Conservation (phyloP, 2,113 vertebrate genomes). For the Nesoenas mayeri region DNA sequence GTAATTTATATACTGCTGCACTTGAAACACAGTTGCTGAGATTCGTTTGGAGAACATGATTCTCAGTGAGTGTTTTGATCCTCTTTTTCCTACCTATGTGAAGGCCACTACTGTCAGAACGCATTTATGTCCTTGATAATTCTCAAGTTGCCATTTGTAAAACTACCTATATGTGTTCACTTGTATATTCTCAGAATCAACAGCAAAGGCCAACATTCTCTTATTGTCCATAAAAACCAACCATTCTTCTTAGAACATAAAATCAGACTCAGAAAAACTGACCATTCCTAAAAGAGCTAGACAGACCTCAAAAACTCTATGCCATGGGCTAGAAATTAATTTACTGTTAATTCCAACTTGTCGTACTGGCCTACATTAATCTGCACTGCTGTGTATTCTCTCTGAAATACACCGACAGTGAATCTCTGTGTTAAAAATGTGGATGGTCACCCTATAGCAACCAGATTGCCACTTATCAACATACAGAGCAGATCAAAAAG, state of each 20-base stretch:
- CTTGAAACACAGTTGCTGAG: neutral
- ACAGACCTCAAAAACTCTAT: neutral
- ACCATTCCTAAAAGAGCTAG: neutral
- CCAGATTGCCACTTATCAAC: neutral
- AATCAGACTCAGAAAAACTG: neutral
- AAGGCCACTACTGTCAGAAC: neutral
- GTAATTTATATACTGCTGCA: neutral
- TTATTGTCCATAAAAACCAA: neutral
- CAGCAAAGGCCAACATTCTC: neutral
- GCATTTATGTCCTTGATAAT: slow-evolving; percentile 1
- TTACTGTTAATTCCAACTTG: neutral
- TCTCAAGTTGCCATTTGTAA: neutral
- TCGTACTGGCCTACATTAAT: neutral
- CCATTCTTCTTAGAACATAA: neutral
- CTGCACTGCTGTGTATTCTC: neutral
- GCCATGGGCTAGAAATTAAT: neutral
- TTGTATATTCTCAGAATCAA: neutral
- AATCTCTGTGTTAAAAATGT: neutral
- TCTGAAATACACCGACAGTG: neutral
- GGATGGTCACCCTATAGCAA: accelerated
- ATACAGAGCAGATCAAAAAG: neutral
- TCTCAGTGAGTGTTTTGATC: neutral
- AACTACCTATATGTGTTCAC: neutral
- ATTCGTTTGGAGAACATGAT: neutral
- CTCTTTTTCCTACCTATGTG: neutral